These are phyloP conservation scores for Nasonovia ribisnigri DNA, from an alignment of 2,888 invertebrate genomes.

Conservation along the genomic window DNA sequence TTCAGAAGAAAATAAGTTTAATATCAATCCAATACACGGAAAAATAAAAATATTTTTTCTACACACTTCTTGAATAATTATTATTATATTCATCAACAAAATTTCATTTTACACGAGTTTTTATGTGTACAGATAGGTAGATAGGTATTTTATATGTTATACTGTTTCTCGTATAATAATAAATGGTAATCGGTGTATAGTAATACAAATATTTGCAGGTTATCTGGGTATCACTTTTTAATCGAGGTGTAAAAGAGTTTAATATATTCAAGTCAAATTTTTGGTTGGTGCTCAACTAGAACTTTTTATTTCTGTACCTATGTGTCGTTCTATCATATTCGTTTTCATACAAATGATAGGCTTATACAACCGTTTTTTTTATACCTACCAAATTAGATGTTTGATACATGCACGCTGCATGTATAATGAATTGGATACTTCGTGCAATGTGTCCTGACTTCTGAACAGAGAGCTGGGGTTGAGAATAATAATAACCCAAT, in stretches of 20 bases:
- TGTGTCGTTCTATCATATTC: background rate
- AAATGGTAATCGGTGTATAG: background rate
- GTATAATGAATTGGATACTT: background rate
- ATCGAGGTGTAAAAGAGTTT: too few relatives aligned
- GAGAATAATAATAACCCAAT: background rate
- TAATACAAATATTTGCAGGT: background rate
- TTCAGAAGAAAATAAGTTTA: background rate
- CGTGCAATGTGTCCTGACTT: background rate
- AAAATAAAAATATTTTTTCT: too few relatives aligned
- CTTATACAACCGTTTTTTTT: background rate
- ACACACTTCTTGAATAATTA: background rate
- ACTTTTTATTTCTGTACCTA: background rate
- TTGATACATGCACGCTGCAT: background rate
- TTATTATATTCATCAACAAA: background rate
- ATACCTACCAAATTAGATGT: background rate
- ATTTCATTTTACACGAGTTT: background rate
- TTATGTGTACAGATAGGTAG: background rate
- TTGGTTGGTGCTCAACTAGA: background rate
- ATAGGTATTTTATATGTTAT: background rate
- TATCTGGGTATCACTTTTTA: background rate
- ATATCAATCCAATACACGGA: too few relatives aligned
- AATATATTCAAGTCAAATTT: too few relatives aligned
- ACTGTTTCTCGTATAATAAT: background rate
- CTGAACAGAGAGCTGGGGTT: background rate
- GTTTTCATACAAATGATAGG: background rate